A percentile compares a stretch with the other conserved stretches of the same genome.
Conservation (phyloP, 35 echinoderm and acorn worm genomes). For the Heliocidaris tuberculata region DNA sequence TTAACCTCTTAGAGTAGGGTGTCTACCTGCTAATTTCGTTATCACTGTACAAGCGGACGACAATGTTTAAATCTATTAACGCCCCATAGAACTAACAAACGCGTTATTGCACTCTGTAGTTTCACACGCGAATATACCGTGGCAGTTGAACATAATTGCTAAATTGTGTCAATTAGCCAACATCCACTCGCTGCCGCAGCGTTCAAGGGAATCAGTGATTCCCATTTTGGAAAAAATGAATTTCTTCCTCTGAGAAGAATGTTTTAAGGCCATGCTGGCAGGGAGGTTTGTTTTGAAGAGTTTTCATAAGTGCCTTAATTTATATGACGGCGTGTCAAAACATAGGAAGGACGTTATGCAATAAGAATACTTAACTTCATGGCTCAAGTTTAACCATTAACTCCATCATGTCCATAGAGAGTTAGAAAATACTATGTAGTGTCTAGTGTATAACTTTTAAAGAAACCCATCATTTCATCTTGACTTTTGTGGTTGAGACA, state of each 20-base stretch:
- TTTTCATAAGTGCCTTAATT: background rate
- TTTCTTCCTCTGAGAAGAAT: background rate
- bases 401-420: background rate
- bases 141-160: slow-evolving; percentile 10
- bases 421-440: too few relatives aligned
- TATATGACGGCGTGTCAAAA: background rate
- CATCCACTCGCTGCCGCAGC: background rate
- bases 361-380: background rate
- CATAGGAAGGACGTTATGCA: background rate
- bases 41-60: slow-evolving; percentile 20
- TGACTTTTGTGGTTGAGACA: too few relatives aligned
- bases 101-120: background rate
- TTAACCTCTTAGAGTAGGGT: background rate
- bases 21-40: background rate
- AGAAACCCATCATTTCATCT: too few relatives aligned
- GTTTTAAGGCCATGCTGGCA: background rate
- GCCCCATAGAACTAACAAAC: background rate
- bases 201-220: background rate
- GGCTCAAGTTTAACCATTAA: background rate
- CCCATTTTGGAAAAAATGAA: slow-evolving; percentile 16
- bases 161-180: slow-evolving; percentile 28
- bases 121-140: background rate
- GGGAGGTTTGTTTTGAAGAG: background rate
- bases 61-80: slow-evolving; percentile 4
- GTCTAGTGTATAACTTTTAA: too few relatives aligned